Conservation (phyloP, 2,797 vertebrate genomes). For the Sphenodon punctatus region DNA sequence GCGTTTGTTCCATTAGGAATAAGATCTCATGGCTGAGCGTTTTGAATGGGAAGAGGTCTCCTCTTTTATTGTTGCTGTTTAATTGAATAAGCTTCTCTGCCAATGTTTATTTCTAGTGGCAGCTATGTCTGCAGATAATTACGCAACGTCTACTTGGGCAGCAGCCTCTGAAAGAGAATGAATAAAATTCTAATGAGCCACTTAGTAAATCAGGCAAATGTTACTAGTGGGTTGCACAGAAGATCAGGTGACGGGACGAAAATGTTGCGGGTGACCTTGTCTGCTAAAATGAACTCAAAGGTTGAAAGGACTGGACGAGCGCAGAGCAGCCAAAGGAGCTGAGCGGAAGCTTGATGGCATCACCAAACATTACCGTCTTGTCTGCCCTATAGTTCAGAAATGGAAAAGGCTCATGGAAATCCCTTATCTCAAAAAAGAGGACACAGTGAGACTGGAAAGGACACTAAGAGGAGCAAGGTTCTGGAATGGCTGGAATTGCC, state of each 20-base stretch:
- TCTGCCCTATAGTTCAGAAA: no score
- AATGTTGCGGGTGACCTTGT: accelerated
- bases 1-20: not conserved
- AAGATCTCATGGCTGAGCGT: accelerated
- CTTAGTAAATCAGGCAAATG: not conserved
- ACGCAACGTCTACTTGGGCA: slow-evolving; percentile 17
- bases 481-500: no score
- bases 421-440: no score
- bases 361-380: no score
- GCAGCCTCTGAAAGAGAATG: slow-evolving; percentile 12
- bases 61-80: no score
- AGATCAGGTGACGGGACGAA: accelerated
- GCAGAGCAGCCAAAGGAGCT: no score
- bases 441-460: no score
- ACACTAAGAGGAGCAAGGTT: no score
- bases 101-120: slow-evolving; percentile 14
- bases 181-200: slow-evolving; percentile 21
- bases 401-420: no score
- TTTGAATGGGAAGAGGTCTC: not conserved
- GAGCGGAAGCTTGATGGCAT: no score
- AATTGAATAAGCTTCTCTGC: not conserved
- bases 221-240: accelerated
- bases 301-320: no score
- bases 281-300: not conserved
- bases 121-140: slow-evolving; percentile 10